These are phyloP conservation scores for Myotis vivesi DNA, from an alignment of 2,797 vertebrate genomes.

Conservation along the genomic window DNA sequence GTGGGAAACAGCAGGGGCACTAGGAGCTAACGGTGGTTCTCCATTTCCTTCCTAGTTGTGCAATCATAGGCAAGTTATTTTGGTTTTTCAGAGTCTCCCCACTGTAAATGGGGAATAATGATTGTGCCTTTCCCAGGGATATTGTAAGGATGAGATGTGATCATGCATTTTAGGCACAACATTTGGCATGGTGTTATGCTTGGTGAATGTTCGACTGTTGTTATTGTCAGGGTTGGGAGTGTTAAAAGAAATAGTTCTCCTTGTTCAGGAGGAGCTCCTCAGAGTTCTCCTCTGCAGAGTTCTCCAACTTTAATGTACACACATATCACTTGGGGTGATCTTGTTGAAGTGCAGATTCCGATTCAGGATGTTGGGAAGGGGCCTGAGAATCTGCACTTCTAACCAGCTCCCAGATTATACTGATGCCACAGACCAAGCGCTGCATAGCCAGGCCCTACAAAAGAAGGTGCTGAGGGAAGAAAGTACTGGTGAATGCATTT, in stretches of 20 bases:
- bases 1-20: background rate
- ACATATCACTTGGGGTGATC: background rate
- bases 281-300: background rate
- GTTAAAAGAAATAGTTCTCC: background rate
- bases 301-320: background rate
- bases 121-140: background rate
- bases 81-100: background rate
- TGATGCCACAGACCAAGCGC: background rate
- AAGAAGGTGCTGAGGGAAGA: background rate
- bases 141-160: background rate
- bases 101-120: background rate
- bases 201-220: background rate
- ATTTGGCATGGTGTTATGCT: background rate
- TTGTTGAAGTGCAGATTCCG: slow-evolving; percentile 32
- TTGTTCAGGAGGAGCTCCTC: background rate
- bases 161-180: background rate
- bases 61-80: background rate
- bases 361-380: background rate
- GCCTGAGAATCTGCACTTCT: background rate
- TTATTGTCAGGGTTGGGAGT: background rate
- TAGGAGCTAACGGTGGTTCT: background rate
- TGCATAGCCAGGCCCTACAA: background rate
- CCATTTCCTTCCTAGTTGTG: background rate
- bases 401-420: background rate
- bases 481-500: background rate